Conservation (phyloP, 2,888 invertebrate species). For the Cephus runcator region DNA sequence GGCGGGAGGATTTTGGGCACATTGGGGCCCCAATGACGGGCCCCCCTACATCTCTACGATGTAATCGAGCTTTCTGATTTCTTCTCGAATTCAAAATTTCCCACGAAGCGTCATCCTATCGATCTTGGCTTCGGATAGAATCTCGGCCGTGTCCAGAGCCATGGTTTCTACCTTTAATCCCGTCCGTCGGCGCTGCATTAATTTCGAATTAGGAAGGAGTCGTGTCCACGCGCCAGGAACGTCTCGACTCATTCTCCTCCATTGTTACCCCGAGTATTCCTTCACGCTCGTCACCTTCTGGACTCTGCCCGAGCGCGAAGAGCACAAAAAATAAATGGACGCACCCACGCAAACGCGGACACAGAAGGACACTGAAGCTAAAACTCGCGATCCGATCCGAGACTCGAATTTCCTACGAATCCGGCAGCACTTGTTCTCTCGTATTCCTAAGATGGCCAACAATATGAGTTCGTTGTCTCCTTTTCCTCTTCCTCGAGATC, state of each 20-base stretch:
- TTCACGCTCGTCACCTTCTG: not conserved
- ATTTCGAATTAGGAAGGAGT: not conserved
- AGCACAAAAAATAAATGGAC: not conserved
- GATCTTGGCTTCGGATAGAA: slow-evolving; percentile 25
- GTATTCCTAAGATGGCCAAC: not conserved
- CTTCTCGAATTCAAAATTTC: slow-evolving; percentile 15
- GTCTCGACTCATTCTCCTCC: not conserved
- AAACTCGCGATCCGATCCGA: not conserved
- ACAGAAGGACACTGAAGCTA: not conserved
- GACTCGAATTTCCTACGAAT: not conserved
- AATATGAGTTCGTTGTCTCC: not conserved
- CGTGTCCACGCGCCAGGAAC: not conserved
- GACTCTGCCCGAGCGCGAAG: not conserved
- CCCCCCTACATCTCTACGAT: slow-evolving; percentile 43
- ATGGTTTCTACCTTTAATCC: not conserved
- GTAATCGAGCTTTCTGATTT: slow-evolving; percentile 9
- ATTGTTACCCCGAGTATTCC: not conserved
- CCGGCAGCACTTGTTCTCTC: not conserved
- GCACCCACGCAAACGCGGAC: not conserved
- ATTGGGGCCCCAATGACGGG: slow-evolving; percentile 41
- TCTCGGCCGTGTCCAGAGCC: slow-evolving; percentile 9
- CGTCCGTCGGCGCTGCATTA: not conserved
- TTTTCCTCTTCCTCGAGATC: not conserved
- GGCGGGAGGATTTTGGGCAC: slow-evolving; percentile 25
- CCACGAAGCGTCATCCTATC: slow-evolving; percentile 8